Conservation (phyloP, 2,888 invertebrate species). For the Microplitis manilae region DNA sequence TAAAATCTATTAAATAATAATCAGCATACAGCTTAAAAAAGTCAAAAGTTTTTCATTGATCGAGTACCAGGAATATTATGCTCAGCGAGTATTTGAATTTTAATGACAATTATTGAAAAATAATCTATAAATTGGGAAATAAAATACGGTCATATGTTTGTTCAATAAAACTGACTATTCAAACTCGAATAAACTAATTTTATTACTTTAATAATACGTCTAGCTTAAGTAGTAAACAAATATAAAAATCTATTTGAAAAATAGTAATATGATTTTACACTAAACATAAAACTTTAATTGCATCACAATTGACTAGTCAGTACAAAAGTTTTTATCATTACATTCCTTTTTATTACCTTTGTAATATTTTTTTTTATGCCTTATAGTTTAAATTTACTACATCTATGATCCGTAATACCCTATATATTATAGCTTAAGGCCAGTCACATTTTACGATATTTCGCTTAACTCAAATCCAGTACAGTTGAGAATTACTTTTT, state of each 20-base stretch:
- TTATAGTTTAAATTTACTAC: background rate
- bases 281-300: background rate
- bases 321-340: background rate
- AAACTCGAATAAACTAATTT: too few relatives aligned
- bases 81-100: too few relatives aligned
- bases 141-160: too few relatives aligned
- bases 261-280: background rate
- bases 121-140: too few relatives aligned
- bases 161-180: too few relatives aligned
- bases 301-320: background rate
- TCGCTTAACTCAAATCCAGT: background rate
- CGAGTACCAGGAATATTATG: too few relatives aligned
- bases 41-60: too few relatives aligned
- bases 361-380: background rate
- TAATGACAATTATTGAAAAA: too few relatives aligned
- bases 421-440: background rate
- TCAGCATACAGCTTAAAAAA: too few relatives aligned
- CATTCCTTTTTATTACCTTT: background rate
- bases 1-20: too few relatives aligned
- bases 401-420: background rate
- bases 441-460: background rate
- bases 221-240: too few relatives aligned
- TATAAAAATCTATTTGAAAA: background rate
- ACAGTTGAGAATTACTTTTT: background rate
- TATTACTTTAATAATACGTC: too few relatives aligned